phyloP scores from a whole-genome alignment of 2,113 vertebrate species.

The Cathartes aura region DNA sequence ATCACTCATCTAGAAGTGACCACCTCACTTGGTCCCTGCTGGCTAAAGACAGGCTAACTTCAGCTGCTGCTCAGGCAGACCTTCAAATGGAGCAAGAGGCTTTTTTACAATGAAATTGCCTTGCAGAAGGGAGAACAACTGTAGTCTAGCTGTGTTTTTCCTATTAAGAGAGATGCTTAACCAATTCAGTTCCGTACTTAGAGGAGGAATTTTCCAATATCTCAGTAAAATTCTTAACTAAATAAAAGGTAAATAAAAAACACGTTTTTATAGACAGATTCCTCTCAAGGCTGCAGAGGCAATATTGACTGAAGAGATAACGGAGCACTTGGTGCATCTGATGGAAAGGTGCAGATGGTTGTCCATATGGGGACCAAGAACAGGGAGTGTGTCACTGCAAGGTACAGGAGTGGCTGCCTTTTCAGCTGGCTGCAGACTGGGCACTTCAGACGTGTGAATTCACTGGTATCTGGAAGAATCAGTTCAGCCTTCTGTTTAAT shows the following conservation, averaged over 20 bases:
- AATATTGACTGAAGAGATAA: not conserved
- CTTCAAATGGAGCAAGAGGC: not conserved
- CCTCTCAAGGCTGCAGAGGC: not conserved
- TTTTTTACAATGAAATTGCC: not conserved
- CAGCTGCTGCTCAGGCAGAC: not conserved
- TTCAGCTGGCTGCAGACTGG: not conserved
- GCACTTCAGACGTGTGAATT: not conserved
- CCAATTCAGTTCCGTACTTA: not conserved
- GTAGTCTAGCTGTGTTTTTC: not conserved
- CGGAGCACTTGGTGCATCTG: not conserved
- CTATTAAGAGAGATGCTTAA: not conserved
- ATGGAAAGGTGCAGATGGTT: not conserved
- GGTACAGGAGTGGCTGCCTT: not conserved
- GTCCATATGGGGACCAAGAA: not conserved
- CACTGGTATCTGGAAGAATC: not conserved
- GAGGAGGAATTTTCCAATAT: not conserved
- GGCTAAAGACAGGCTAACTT: not conserved
- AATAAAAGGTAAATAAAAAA: not conserved
- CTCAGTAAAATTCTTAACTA: not conserved
- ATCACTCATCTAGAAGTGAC: not conserved
- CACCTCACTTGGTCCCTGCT: not conserved
- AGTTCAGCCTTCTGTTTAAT: not conserved
- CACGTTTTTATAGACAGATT: not conserved
- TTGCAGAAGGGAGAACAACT: not conserved
- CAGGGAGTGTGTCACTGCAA: not conserved